These are phyloP conservation scores for Frieseomelitta varia DNA, from an alignment of 1,140 invertebrate species.

Conservation along the genomic window DNA sequence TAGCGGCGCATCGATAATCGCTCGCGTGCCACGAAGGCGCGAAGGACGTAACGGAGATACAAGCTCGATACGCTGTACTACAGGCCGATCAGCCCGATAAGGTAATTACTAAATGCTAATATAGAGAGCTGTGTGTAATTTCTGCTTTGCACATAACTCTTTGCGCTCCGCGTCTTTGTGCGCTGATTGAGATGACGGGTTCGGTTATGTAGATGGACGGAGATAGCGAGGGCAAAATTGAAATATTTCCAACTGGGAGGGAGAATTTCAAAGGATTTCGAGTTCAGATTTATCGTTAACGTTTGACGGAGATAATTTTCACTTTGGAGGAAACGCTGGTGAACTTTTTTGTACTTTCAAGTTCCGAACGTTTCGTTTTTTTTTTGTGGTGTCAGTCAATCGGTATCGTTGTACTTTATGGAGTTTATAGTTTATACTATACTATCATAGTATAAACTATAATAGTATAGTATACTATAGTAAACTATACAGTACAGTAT, in stretches of 20 bases:
- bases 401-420: too few relatives aligned
- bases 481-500: too few relatives aligned
- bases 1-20: constrained; percentile 62
- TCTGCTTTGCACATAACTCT: constrained; percentile 56
- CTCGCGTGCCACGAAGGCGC: constrained; percentile 73
- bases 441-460: too few relatives aligned
- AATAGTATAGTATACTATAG: too few relatives aligned
- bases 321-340: too few relatives aligned
- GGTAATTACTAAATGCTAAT: constrained; percentile 80
- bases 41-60: constrained; percentile 77
- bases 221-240: neutral
- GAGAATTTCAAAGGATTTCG: neutral
- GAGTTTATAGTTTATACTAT: too few relatives aligned
- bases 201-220: neutral
- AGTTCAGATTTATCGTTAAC: too few relatives aligned
- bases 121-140: constrained; percentile 62
- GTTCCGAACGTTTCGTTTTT: too few relatives aligned
- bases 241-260: neutral
- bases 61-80: constrained; percentile 75
- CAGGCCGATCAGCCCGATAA: constrained; percentile 76
- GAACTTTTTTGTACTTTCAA: neutral
- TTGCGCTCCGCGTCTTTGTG: neutral
- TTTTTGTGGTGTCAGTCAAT: too few relatives aligned
- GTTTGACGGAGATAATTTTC: too few relatives aligned
- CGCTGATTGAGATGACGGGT: neutral